These are phyloP conservation scores for Diplogasteroides magnus DNA, from an alignment of 1,140 invertebrate species.

Conservation along the genomic window DNA sequence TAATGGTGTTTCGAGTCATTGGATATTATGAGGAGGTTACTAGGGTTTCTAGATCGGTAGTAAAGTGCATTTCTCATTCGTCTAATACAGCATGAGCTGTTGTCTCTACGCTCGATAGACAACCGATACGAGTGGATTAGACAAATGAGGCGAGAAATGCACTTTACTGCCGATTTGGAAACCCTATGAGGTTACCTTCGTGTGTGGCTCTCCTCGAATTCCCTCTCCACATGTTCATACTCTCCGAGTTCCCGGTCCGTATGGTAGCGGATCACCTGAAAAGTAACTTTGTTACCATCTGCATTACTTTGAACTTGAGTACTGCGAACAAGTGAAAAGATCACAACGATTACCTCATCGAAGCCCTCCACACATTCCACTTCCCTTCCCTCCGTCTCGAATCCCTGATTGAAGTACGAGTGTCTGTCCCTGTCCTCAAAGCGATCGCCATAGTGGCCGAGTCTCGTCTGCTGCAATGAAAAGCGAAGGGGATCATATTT, in stretches of 20 bases:
- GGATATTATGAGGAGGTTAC: not conserved
- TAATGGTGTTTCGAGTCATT: too few species aligned
- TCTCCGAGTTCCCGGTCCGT: not conserved
- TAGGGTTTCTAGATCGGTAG: not conserved
- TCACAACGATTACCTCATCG: not conserved
- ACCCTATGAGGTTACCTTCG: not conserved
- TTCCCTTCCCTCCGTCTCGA: not conserved
- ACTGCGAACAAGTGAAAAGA: not conserved
- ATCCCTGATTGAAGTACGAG: not conserved
- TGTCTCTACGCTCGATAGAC: too few species aligned
- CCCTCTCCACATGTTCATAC: not conserved
- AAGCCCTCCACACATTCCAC: not conserved
- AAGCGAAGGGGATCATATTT: too few species aligned
- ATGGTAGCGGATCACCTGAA: not conserved
- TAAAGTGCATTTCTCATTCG: not conserved
- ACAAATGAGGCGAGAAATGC: too few species aligned
- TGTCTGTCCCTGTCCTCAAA: not conserved
- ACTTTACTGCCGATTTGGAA: too few species aligned
- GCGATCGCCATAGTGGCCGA: not conserved
- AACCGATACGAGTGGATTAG: too few species aligned
- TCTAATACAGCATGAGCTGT: too few species aligned
- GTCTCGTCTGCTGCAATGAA: not conserved
- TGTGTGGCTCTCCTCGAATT: not conserved
- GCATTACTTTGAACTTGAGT: too few species aligned
- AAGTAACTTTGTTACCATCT: too few species aligned